Percentiles rank a stretch among this genome's conserved stretches.
phyloP scores from a whole-genome alignment of 2,113 vertebrate species.

The Gila orcuttii region DNA sequence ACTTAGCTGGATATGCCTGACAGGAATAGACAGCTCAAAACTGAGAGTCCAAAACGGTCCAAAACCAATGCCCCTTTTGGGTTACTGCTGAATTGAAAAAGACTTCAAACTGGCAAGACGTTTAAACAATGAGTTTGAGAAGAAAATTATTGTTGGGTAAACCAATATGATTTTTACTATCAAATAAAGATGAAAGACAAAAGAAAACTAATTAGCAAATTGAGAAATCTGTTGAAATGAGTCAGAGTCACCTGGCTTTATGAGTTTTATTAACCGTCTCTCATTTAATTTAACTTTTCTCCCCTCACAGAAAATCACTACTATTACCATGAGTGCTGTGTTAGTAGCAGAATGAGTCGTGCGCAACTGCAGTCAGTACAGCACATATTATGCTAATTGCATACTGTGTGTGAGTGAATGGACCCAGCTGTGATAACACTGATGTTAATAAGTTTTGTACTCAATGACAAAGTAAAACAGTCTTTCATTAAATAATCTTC shows the following conservation, averaged over 20 bases:
- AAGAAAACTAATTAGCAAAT: background rate
- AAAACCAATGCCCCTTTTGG: background rate
- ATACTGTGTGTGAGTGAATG: background rate
- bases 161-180: background rate
- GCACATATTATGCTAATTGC: constrained; percentile 1
- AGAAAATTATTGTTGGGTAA: background rate
- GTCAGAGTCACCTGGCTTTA: background rate
- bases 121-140: background rate
- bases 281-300: constrained; percentile 11
- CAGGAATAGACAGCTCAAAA: background rate
- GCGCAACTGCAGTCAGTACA: background rate
- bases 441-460: background rate
- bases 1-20: background rate
- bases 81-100: background rate
- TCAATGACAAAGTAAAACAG: background rate
- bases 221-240: background rate
- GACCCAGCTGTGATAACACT: constrained; percentile 26
- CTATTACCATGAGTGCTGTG: background rate
- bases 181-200: background rate
- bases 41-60: background rate
- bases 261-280: background rate
- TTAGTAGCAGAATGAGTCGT: constrained; percentile 4
- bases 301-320: background rate
- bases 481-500: background rate
- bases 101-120: background rate